Conservation (phyloP, 2,113 vertebrate species). For the Apodemus speciosus region DNA sequence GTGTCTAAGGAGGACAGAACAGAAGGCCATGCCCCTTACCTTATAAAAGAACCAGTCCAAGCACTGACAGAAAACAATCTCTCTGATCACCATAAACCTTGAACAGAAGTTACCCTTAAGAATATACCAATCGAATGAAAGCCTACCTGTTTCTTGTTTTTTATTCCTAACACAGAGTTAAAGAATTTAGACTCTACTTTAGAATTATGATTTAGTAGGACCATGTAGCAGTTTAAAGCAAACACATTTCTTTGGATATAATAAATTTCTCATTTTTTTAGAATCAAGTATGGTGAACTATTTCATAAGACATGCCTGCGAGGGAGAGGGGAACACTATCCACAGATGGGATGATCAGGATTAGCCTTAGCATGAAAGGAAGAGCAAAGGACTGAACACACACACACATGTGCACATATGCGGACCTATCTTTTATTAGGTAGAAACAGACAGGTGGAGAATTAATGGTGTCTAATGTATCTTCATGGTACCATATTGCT, state of each 20-base stretch:
- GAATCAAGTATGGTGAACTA: background rate
- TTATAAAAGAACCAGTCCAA: constrained; percentile 39
- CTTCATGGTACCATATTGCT: background rate
- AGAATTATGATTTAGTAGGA: constrained; percentile 37
- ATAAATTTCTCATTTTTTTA: background rate
- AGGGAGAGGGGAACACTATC: background rate
- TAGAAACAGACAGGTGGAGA: background rate
- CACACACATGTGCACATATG: too few species aligned
- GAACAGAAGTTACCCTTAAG: constrained; percentile 15
- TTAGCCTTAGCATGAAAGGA: background rate
- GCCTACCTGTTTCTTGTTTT: background rate
- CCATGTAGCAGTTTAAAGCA: background rate
- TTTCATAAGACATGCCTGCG: background rate
- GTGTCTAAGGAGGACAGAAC: constrained; percentile 38
- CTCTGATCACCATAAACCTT: constrained; percentile 17
- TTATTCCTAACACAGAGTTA: constrained; percentile 25
- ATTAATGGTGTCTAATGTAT: background rate
- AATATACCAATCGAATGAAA: background rate
- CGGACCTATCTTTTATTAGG: background rate
- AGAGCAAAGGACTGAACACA: background rate
- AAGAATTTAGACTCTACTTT: constrained; percentile 11
- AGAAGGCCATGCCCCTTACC: background rate
- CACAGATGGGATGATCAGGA: background rate
- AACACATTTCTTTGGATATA: constrained; percentile 7
- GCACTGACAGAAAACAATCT: constrained; percentile 6